Conservation (phyloP, 2,888 invertebrate species). For the Acheta domesticus region DNA sequence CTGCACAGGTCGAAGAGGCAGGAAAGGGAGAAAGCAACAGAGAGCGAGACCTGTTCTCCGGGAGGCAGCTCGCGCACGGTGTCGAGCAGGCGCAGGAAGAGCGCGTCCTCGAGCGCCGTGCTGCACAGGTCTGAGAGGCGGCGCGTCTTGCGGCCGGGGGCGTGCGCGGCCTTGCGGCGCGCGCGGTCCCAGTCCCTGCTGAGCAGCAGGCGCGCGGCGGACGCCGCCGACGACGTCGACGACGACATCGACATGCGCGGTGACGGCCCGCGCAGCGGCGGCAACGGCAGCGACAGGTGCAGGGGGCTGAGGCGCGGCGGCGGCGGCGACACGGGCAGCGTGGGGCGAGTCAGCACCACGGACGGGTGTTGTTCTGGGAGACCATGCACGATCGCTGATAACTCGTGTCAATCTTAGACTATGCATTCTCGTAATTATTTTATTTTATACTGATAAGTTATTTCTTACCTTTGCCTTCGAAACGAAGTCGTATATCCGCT, state of each 20-base stretch:
- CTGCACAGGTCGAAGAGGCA: no score
- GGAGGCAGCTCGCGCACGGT: not conserved
- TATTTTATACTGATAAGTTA: no score
- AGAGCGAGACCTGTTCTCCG: not conserved
- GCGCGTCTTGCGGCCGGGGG: not conserved
- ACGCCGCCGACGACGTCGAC: not conserved
- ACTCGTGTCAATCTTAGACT: no score
- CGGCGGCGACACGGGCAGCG: not conserved
- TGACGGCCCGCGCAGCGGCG: not conserved
- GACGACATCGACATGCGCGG: not conserved
- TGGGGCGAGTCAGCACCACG: not conserved
- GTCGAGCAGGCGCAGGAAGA: not conserved
- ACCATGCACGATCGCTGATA: not conserved
- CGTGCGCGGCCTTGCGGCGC: not conserved
- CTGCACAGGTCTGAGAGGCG: not conserved
- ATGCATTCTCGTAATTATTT: no score
- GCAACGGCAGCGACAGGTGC: not conserved
- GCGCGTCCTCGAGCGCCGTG: not conserved
- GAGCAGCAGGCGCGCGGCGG: not conserved
- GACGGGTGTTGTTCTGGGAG: not conserved
- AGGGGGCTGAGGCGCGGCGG: not conserved
- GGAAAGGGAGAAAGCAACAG: no score
- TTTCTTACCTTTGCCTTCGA: no score
- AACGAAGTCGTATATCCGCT: no score
- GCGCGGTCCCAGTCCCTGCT: not conserved